Percentiles rank a stretch among this genome's conserved stretches.
phyloP scores from a whole-genome alignment of 2,113 vertebrate species.

The Choloepus hoffmanni region DNA sequence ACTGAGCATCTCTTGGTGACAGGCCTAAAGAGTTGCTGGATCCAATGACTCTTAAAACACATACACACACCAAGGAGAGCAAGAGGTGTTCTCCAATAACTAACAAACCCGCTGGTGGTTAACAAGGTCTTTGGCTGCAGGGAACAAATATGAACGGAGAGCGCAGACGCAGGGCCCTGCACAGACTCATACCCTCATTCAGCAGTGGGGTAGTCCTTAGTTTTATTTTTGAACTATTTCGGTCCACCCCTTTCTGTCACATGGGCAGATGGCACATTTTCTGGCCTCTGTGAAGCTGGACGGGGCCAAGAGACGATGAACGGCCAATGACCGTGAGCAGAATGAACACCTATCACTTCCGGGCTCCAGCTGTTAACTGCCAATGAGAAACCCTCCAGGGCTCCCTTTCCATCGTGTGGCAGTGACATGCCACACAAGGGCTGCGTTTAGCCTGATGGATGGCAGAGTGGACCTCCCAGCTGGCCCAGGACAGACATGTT shows the following conservation, averaged over 20 bases:
- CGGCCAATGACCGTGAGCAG: neutral
- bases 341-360: neutral
- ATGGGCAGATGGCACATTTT: neutral
- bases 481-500: accelerated
- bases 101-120: neutral
- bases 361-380: neutral
- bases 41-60: neutral
- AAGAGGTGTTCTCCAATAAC: neutral
- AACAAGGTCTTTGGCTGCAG: neutral
- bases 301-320: neutral
- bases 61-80: neutral
- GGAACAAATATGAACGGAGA: neutral
- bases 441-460: neutral
- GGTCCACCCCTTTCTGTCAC: neutral
- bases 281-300: neutral
- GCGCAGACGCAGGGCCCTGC: neutral
- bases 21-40: neutral
- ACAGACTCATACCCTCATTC: neutral
- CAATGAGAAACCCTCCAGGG: neutral
- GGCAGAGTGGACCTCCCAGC: neutral
- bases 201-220: neutral
- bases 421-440: neutral
- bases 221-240: neutral
- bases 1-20: neutral
- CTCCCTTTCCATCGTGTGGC: neutral